These are phyloP conservation scores for Drosophila funebris DNA, from an alignment of 1,140 invertebrate genomes.

Conservation along the genomic window DNA sequence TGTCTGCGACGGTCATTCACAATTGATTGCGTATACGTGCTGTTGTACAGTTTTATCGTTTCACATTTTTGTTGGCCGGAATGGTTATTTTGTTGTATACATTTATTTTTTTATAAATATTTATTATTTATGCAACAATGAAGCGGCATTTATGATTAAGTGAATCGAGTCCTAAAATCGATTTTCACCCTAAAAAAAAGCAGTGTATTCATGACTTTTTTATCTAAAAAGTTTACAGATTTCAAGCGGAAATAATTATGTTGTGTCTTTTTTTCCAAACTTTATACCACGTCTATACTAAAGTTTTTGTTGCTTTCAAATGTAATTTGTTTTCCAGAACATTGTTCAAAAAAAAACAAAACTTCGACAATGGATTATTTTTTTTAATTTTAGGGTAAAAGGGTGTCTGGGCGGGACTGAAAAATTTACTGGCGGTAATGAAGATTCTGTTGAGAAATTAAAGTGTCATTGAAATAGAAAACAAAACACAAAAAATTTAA, in stretches of 20 bases:
- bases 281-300: neutral
- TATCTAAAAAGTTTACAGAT: neutral
- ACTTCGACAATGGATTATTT: neutral
- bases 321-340: neutral
- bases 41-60: constrained; percentile 16
- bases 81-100: neutral
- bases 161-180: neutral
- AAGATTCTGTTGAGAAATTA: constrained; percentile 19
- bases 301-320: neutral
- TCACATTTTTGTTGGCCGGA: neutral
- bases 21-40: constrained; percentile 42
- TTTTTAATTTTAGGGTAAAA: neutral
- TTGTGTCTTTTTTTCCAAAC: neutral
- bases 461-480: neutral
- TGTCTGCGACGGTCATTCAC: constrained; percentile 26
- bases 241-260: neutral
- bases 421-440: constrained; percentile 28
- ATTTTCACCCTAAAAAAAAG: neutral
- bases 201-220: neutral
- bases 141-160: neutral
- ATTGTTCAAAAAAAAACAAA: neutral
- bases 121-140: constrained; percentile 15
- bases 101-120: constrained; percentile 17
- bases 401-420: neutral
- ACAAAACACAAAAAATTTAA: neutral